These are phyloP conservation scores for Hoplostethus mediterraneus DNA, from an alignment of 2,797 vertebrate genomes.

Conservation along the genomic window DNA sequence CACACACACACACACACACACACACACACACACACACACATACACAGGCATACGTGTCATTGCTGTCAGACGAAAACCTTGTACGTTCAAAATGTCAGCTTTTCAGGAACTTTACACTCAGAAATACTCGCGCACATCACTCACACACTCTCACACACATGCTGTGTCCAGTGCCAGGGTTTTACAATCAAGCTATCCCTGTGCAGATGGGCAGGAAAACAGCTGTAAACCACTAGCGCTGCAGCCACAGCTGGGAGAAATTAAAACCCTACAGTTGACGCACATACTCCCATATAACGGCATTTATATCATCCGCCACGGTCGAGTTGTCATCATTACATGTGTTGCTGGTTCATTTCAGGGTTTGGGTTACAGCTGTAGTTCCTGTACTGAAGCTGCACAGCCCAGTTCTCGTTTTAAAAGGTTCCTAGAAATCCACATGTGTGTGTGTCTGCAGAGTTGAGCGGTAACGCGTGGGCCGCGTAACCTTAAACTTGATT, in stretches of 20 bases:
- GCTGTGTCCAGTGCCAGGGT: not conserved
- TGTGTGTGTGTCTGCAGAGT: slow-evolving; percentile 22
- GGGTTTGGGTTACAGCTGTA: too few relatives aligned
- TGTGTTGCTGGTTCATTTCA: too few relatives aligned
- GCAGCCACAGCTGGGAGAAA: slow-evolving; percentile 20
- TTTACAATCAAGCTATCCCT: not conserved
- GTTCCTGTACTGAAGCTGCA: too few relatives aligned
- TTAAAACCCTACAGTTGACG: slow-evolving; percentile 10
- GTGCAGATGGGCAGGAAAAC: not conserved
- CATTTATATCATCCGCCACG: not conserved
- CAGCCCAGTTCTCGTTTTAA: slow-evolving; percentile 1
- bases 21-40: too few relatives aligned
- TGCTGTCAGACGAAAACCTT: too few relatives aligned
- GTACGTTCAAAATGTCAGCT: too few relatives aligned
- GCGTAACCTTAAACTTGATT: slow-evolving; percentile 28
- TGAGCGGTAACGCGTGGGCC: slow-evolving; percentile 28
- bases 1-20: too few relatives aligned
- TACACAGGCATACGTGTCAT: too few relatives aligned
- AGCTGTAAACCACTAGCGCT: not conserved
- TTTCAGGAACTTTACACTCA: too few relatives aligned
- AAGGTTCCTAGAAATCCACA: slow-evolving; percentile 25
- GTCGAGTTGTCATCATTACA: too few relatives aligned
- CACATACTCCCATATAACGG: not conserved
- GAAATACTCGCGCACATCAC: too few relatives aligned
- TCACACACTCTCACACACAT: too few relatives aligned